phyloP scores from a whole-genome alignment of 2,888 invertebrate genomes.

The Mesoligia furuncula region DNA sequence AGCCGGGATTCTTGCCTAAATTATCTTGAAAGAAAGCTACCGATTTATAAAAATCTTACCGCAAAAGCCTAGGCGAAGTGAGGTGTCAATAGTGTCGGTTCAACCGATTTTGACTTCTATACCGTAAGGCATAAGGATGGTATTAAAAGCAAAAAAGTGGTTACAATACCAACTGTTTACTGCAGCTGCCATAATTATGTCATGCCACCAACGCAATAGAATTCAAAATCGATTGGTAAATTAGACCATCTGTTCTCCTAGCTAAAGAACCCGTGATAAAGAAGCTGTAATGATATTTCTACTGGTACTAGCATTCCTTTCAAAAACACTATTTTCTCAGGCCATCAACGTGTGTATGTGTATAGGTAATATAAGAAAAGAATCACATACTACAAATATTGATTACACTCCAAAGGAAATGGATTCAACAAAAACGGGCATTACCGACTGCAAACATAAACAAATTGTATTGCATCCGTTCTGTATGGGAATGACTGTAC shows the following conservation, averaged over 20 bases:
- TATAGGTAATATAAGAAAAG: neutral
- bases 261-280: neutral
- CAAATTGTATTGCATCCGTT: slow-evolving; percentile 51
- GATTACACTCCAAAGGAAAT: slow-evolving; percentile 45
- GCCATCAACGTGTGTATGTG: neutral
- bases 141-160: too few relatives aligned
- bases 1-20: neutral
- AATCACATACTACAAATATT: slow-evolving; percentile 27
- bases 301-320: neutral
- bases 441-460: slow-evolving; percentile 40
- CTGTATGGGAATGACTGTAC: slow-evolving; percentile 2
- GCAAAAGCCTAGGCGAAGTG: neutral
- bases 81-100: too few relatives aligned
- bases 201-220: too few relatives aligned
- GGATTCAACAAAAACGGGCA: slow-evolving; percentile 43
- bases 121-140: too few relatives aligned
- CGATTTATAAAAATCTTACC: neutral
- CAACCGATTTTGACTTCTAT: too few relatives aligned
- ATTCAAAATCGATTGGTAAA: too few relatives aligned
- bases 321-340: slow-evolving; percentile 31
- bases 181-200: too few relatives aligned
- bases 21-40: too few relatives aligned
- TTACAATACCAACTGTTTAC: too few relatives aligned
- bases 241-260: too few relatives aligned
- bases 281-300: neutral